phyloP scores from a whole-genome alignment of 2,797 vertebrate species.

The Gobionotothen gibberifrons region DNA sequence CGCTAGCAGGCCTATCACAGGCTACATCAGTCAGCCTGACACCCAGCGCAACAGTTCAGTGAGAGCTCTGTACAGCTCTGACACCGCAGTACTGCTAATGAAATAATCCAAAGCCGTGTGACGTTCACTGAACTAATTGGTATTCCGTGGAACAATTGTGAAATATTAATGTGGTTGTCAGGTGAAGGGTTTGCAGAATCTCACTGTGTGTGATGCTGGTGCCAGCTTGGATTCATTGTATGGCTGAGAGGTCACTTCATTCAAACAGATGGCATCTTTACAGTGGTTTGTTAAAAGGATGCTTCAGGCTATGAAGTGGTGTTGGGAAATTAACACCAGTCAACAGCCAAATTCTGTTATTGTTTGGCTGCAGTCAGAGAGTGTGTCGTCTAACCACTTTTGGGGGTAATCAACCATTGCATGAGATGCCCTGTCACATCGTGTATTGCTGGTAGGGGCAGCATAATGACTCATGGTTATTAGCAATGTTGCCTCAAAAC shows the following conservation, averaged over 20 bases:
- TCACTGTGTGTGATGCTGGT: slow-evolving; percentile 45
- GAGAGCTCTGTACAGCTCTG: slow-evolving; percentile 36
- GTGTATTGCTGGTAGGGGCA: slow-evolving; percentile 2
- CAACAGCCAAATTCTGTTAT: slow-evolving; percentile 57
- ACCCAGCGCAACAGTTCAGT: slow-evolving; percentile 34
- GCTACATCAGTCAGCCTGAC: slow-evolving; percentile 69
- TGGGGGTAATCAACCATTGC: slow-evolving; percentile 44
- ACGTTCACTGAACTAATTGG: slow-evolving; percentile 55
- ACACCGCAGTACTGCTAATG: slow-evolving; percentile 47
- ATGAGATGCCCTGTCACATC: slow-evolving; percentile 35
- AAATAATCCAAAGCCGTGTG: slow-evolving; percentile 53
- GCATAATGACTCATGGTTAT: slow-evolving; percentile 21
- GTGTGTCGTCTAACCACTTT: slow-evolving; percentile 52
- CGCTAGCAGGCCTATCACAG: slow-evolving; percentile 47
- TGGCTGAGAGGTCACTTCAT: slow-evolving; percentile 68
- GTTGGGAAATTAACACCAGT: slow-evolving; percentile 57
- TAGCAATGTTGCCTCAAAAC: slow-evolving; percentile 18
- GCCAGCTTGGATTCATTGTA: slow-evolving; percentile 68
- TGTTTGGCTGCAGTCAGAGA: slow-evolving; percentile 48
- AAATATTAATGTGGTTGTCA: slow-evolving; percentile 75
- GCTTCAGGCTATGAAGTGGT: slow-evolving; percentile 54
- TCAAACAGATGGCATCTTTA: slow-evolving; percentile 76
- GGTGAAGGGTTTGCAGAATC: slow-evolving; percentile 58
- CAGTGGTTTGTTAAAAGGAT: slow-evolving; percentile 67
- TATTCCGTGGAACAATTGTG: slow-evolving; percentile 60